Conservation (phyloP, 2,113 vertebrate genomes). For the Campylomormyrus tamandua region DNA sequence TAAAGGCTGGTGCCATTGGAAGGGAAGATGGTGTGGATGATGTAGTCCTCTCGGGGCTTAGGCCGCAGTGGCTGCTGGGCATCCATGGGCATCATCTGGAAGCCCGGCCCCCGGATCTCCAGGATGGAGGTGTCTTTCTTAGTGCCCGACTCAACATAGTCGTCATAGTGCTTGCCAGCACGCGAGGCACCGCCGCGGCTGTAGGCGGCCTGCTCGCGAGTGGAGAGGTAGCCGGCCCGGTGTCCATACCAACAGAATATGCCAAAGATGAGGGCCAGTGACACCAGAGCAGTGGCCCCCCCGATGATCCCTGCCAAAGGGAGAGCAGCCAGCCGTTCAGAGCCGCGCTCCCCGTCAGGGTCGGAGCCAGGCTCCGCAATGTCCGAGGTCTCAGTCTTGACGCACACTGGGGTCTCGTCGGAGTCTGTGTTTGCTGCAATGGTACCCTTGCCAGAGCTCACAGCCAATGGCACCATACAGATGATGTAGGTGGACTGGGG, state of each 20-base stretch:
- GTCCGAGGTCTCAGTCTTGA: constrained; percentile 80
- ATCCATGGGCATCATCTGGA: constrained; percentile 80
- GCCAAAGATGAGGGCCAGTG: constrained; percentile 77
- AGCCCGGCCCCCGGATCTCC: constrained; percentile 78
- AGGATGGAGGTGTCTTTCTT: constrained; percentile 92
- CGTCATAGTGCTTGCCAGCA: constrained; percentile 70
- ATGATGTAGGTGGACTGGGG: constrained; percentile 84
- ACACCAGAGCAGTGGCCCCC: constrained; percentile 77
- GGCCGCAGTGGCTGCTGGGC: constrained; percentile 74
- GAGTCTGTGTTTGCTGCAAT: constrained; percentile 66
- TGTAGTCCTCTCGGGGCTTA: constrained; percentile 77
- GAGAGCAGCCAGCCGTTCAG: constrained; percentile 63
- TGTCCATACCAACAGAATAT: constrained; percentile 85
- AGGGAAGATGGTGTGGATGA: constrained; percentile 88
- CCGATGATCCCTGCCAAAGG: constrained; percentile 82
- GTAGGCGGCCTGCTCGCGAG: constrained; percentile 60
- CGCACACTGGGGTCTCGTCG: constrained; percentile 72
- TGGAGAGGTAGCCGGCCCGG: constrained; percentile 71
- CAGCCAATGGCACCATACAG: constrained; percentile 75
- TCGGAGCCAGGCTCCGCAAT: constrained; percentile 65
- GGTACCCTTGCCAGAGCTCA: constrained; percentile 51
- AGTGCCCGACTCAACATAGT: constrained; percentile 84
- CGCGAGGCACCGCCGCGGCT: constrained; percentile 39
- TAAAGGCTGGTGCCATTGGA: constrained; percentile 82
- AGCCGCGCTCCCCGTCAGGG: constrained; percentile 65